phyloP scores from a whole-genome alignment of 2,888 invertebrate species.

The Leistus spinibarbis region DNA sequence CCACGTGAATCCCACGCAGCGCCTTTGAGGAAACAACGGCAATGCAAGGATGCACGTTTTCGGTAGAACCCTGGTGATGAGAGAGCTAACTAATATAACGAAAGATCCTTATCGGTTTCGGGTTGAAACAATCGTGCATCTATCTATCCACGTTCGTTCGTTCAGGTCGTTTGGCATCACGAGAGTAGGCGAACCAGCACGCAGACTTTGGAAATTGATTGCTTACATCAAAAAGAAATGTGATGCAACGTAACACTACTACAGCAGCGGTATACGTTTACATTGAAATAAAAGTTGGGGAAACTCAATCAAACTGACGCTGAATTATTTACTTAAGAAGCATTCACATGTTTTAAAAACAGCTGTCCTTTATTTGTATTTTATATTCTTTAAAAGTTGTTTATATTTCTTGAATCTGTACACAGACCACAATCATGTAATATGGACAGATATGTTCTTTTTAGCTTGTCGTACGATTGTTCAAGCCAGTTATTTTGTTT shows the following conservation, averaged over 20 bases:
- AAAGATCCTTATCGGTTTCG: conserved; percentile 15
- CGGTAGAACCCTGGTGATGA: background rate
- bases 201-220: conserved; percentile 20
- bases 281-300: conserved; percentile 25
- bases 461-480: background rate
- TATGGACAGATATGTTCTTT: background rate
- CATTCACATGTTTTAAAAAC: conserved; percentile 21
- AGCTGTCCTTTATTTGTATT: background rate
- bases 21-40: conserved; percentile 3
- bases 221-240: conserved; percentile 39
- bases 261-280: conserved; percentile 25
- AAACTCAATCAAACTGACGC: conserved; percentile 24
- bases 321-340: conserved; percentile 35
- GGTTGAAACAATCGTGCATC: conserved; percentile 11
- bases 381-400: background rate
- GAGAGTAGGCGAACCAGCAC: background rate
- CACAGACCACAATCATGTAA: background rate
- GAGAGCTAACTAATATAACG: background rate
- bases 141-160: background rate
- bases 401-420: background rate
- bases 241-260: too few relatives aligned
- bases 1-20: background rate
- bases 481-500: too few relatives aligned
- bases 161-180: background rate
- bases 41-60: conserved; percentile 18